Conservation (phyloP, 2,797 vertebrate genomes). For the Periophthalmus magnuspinnatus region DNA sequence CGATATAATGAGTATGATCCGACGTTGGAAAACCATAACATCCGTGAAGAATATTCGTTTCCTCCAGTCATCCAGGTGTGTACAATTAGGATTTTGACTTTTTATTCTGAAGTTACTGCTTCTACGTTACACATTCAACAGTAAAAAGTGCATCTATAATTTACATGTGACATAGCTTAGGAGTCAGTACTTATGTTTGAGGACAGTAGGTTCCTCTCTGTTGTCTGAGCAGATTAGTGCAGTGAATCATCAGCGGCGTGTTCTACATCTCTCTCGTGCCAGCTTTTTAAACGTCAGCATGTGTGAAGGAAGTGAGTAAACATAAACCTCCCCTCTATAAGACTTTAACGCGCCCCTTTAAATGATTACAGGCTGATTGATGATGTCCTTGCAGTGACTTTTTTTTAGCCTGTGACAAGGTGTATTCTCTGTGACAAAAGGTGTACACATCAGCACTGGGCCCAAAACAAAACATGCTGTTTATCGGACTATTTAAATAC, state of each 20-base stretch:
- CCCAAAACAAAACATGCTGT: not conserved
- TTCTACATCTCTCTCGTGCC: slow-evolving; percentile 48
- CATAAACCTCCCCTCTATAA: slow-evolving; percentile 2
- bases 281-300: slow-evolving; percentile 18
- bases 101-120: not conserved
- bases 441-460: not conserved
- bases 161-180: not conserved
- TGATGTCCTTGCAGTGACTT: not conserved
- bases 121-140: no score
- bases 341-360: slow-evolving; percentile 6
- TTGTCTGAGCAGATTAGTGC: slow-evolving; percentile 47
- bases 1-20: not conserved
- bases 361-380: not conserved
- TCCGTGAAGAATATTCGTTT: not conserved
- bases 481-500: not conserved
- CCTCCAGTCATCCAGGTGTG: not conserved
- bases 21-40: not conserved
- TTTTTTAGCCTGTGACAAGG: not conserved
- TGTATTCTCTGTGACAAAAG: not conserved
- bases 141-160: not conserved
- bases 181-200: not conserved
- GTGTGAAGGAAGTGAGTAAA: slow-evolving; percentile 21
- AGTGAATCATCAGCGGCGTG: slow-evolving; percentile 53
- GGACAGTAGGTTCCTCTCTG: slow-evolving; percentile 15
- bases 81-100: not conserved